Conservation (phyloP, 1,140 invertebrate species). For the Lethrus apterus region DNA sequence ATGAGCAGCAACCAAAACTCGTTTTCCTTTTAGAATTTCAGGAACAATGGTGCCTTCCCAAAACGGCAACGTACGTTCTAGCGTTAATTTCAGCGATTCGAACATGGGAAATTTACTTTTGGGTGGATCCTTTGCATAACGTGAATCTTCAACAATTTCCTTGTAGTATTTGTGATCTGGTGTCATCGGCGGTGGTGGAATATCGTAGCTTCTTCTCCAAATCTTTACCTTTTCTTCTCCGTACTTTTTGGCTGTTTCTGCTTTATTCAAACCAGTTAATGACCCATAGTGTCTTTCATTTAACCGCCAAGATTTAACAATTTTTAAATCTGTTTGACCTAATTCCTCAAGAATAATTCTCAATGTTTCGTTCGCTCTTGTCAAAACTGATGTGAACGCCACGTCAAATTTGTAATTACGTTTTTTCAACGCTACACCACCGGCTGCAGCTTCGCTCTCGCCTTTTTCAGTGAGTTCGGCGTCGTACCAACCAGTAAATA, state of each 20-base stretch:
- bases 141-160: slow-evolving; percentile 46
- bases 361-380: slow-evolving; percentile 56
- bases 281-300: slow-evolving; percentile 70
- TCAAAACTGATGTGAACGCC: slow-evolving; percentile 60
- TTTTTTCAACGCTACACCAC: slow-evolving; percentile 63
- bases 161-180: slow-evolving; percentile 48
- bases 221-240: slow-evolving; percentile 59
- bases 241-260: slow-evolving; percentile 59
- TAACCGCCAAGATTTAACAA: slow-evolving; percentile 56
- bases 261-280: slow-evolving; percentile 63
- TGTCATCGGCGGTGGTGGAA: slow-evolving; percentile 56
- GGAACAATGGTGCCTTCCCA: slow-evolving; percentile 60
- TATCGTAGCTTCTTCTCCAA: slow-evolving; percentile 62
- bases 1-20: slow-evolving; percentile 60
- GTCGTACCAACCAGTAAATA: slow-evolving; percentile 68
- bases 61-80: slow-evolving; percentile 53
- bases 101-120: slow-evolving; percentile 51
- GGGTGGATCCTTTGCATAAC: slow-evolving; percentile 42
- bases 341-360: slow-evolving; percentile 53
- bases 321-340: slow-evolving; percentile 49
- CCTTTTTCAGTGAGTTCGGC: slow-evolving; percentile 50
- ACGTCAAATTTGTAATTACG: slow-evolving; percentile 61
- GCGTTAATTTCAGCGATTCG: slow-evolving; percentile 63
- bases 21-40: slow-evolving; percentile 52
- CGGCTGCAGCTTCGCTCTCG: slow-evolving; percentile 56